Percentiles rank a stretch among this genome's conserved stretches.
These are phyloP conservation scores for Anthopleura sola DNA, from an alignment of 64 coral and sea anemone species.

Conservation along the genomic window DNA sequence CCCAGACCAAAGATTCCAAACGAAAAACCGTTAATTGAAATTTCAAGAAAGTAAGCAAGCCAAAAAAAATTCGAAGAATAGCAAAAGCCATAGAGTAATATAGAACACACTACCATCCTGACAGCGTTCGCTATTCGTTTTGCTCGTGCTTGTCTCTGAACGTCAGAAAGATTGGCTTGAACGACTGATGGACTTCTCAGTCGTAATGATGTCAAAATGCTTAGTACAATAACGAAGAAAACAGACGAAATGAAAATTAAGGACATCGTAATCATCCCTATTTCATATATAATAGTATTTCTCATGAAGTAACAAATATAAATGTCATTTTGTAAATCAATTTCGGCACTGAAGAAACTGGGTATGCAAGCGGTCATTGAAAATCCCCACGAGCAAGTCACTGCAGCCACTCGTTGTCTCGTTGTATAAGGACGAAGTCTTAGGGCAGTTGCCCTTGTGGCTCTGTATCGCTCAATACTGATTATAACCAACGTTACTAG, in stretches of 20 bases:
- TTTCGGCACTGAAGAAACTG: not conserved
- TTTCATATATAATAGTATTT: not conserved
- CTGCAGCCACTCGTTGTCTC: not conserved
- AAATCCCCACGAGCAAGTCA: not conserved
- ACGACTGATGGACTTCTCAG: not conserved
- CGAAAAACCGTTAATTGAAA: not conserved
- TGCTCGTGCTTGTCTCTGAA: not conserved
- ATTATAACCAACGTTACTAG: not conserved
- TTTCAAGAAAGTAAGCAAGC: not conserved
- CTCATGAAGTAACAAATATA: not conserved
- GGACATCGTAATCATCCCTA: rapidly evolving
- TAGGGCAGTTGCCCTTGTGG: not conserved
- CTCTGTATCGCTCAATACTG: not conserved
- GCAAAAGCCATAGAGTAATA: not conserved
- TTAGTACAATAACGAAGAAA: not conserved
- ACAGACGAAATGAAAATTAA: not conserved
- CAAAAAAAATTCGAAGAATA: not conserved
- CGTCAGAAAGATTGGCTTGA: not conserved
- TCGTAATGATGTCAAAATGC: not conserved
- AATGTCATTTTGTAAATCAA: not conserved
- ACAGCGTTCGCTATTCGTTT: not conserved
- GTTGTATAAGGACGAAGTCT: not conserved
- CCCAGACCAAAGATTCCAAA: not conserved
- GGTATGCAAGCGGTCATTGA: not conserved
- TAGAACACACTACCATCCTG: not conserved